phyloP scores from a whole-genome alignment of 2,113 vertebrate species.

The Galbula dea region DNA sequence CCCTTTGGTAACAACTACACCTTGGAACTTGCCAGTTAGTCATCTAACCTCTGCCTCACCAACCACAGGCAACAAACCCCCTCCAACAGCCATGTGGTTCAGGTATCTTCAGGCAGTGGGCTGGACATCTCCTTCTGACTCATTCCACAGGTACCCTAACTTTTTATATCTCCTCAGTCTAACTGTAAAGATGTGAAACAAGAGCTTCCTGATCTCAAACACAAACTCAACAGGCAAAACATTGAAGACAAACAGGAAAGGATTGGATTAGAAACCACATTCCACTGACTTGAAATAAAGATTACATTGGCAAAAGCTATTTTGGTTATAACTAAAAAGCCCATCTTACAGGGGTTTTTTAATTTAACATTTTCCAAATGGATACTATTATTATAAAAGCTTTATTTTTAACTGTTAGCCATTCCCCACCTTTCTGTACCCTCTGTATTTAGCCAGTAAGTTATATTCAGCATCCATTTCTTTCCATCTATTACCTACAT shows the following conservation, averaged over 20 bases:
- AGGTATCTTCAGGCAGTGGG: neutral
- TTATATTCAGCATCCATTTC: neutral
- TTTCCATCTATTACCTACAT: neutral
- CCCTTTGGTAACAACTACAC: neutral
- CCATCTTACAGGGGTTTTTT: neutral
- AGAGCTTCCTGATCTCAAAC: neutral
- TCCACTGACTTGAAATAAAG: neutral
- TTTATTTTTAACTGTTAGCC: neutral
- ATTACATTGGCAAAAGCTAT: constrained; percentile 5
- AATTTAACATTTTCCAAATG: neutral
- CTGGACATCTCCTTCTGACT: neutral
- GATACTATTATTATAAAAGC: neutral
- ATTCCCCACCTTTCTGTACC: neutral
- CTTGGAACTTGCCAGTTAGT: neutral
- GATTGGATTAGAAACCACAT: neutral
- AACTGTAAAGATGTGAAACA: too few species aligned
- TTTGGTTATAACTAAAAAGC: neutral
- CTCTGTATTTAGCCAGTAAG: neutral
- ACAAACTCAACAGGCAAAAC: neutral
- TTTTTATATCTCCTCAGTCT: neutral
- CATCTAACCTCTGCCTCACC: neutral
- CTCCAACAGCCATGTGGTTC: neutral
- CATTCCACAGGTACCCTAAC: neutral
- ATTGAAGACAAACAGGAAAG: neutral
- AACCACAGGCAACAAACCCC: neutral